Percentiles rank a stretch among this genome's conserved stretches.
phyloP scores from a whole-genome alignment of 2,113 vertebrate species.

The Phoxinus phoxinus region DNA sequence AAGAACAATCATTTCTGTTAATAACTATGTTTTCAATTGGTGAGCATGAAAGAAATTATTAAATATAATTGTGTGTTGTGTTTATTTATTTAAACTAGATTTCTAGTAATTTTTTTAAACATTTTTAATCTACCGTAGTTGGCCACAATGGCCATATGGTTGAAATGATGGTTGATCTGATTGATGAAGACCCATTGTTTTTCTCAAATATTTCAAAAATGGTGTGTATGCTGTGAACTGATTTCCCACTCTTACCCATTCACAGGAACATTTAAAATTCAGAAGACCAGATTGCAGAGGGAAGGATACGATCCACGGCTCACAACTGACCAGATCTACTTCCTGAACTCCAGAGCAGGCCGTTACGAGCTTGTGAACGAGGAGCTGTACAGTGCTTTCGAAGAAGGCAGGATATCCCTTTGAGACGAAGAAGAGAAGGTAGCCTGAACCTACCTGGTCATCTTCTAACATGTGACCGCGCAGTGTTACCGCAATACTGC shows the following conservation, averaged over 20 bases:
- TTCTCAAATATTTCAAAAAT: not conserved
- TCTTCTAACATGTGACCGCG: conserved; percentile 5
- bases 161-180: not conserved
- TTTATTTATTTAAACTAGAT: not conserved
- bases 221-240: not conserved
- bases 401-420: conserved; percentile 72
- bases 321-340: conserved; percentile 79
- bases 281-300: conserved; percentile 82
- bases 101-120: not conserved
- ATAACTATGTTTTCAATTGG: not conserved
- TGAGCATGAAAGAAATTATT: not conserved
- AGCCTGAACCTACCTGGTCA: not conserved
- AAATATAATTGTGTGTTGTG: not conserved
- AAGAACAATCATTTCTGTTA: not conserved
- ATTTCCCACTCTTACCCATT: not conserved
- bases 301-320: conserved; percentile 81
- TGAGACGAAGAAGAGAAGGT: conserved; percentile 58
- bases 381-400: conserved; percentile 72
- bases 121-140: too few relatives aligned
- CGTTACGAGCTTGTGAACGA: conserved; percentile 80
- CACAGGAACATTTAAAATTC: conserved; percentile 89
- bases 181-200: not conserved
- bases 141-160: too few relatives aligned
- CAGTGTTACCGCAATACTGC: conserved; percentile 4
- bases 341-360: conserved; percentile 79